Conservation (phyloP, 2,888 invertebrate genomes). For the Prionchulus punctatus region DNA sequence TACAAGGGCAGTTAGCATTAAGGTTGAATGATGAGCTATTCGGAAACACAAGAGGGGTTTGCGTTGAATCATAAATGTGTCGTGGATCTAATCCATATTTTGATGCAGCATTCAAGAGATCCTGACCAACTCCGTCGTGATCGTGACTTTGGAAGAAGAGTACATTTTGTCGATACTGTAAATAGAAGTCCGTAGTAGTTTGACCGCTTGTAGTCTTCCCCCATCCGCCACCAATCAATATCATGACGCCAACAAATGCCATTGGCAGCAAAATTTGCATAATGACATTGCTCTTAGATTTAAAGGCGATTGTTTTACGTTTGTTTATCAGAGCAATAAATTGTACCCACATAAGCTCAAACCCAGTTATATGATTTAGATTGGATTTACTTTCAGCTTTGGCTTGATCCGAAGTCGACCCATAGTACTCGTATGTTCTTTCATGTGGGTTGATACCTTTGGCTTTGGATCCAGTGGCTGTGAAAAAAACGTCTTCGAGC, state of each 20-base stretch:
- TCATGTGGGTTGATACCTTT: background rate
- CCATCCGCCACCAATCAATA: too few relatives aligned
- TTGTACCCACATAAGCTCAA: background rate
- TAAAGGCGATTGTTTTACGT: background rate
- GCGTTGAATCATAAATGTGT: background rate
- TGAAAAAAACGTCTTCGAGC: slow-evolving; percentile 10
- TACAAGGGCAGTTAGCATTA: background rate
- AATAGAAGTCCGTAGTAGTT: background rate
- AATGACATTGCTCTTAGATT: background rate
- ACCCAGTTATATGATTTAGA: background rate
- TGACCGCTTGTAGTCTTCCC: background rate
- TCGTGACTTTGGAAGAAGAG: background rate
- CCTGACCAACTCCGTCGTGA: background rate
- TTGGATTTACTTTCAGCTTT: background rate
- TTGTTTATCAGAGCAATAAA: background rate
- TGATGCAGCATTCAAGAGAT: background rate
- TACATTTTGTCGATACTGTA: background rate
- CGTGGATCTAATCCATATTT: background rate
- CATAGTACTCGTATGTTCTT: too few relatives aligned
- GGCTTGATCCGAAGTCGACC: background rate
- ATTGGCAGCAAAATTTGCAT: background rate
- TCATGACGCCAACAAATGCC: background rate
- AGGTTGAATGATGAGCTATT: background rate
- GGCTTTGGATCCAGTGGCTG: background rate
- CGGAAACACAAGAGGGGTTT: too few relatives aligned